Base-by-base conservation (phyloP, 2,113 vertebrate species). In the Eulemur rufifrons region DNA sequence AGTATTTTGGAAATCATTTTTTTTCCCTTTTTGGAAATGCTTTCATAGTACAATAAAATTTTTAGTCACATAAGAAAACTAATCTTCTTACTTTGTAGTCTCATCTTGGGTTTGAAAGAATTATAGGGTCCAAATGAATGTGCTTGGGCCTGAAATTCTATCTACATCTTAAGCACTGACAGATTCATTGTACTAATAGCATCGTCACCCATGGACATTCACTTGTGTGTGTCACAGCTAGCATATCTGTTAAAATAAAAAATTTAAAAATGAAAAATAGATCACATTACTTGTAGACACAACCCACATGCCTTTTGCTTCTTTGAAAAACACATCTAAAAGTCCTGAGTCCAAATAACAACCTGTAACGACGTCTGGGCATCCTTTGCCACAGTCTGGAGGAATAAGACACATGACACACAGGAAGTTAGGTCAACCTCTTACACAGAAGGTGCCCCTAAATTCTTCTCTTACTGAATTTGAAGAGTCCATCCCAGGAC, bases 401-500 rank as follows among this genome's bases (percentile, higher is more conserved):
- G 23, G 45, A 37, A n/a, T 78, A 27, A 52, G 52, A 47, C 5
- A 47, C 10, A 11, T 3, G 2, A 64, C 2, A 2, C 25, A 66
- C 25, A 20, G 45, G 13, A 29, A 37, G 1, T 45, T 63, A 85
- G 64, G 80, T 45, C 86, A 54, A 39, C 17, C 50, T 25, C 2
- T 21, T 29, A 25, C 52, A 69, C 11, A 54, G 12, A 59, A 52
- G 45, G 29, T 23, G 50, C 42, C 73, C 81, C 50, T 13, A 23
- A 47, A 27, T 21, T 63, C 59, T 88, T 88, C 69, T 96, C 99
- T 99, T 98, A 99, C 99, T 99, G 98, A 99, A 99, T 98, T 98
- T 99, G 98, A 99, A 99, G 96, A 99, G 99, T 93, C 99, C 99
- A 61, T 99, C 99, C 99, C 99, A 99, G 85, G 99, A 99, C 94